phyloP scores from a whole-genome alignment of 1,140 invertebrate species.

The Bemisia tabaci region DNA sequence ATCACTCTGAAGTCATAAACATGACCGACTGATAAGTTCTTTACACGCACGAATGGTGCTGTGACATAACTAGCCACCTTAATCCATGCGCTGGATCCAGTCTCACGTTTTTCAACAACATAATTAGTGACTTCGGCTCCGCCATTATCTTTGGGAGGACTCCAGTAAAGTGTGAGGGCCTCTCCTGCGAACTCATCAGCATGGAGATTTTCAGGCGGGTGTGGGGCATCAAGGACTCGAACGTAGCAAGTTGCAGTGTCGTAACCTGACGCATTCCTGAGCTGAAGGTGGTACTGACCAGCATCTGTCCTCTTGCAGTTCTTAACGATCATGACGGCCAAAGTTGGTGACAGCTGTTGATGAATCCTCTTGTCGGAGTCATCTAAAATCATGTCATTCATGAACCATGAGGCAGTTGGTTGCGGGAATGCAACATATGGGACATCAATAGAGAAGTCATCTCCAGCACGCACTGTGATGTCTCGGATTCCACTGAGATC shows the following conservation, averaged over 20 bases:
- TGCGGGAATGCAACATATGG: slow-evolving; percentile 91
- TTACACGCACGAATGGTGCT: slow-evolving; percentile 71
- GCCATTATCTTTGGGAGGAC: slow-evolving; percentile 88
- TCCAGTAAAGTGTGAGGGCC: slow-evolving; percentile 88
- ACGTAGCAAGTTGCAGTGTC: slow-evolving; percentile 91
- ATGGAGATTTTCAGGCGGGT: slow-evolving; percentile 68
- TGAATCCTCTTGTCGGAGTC: slow-evolving; percentile 60
- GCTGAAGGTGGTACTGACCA: slow-evolving; percentile 81
- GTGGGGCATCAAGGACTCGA: slow-evolving; percentile 80
- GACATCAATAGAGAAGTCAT: slow-evolving; percentile 92
- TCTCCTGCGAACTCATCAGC: slow-evolving; percentile 93
- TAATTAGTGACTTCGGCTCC: slow-evolving; percentile 93
- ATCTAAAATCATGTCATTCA: slow-evolving; percentile 63
- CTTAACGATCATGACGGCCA: slow-evolving; percentile 74
- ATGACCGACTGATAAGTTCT: slow-evolving; percentile 77
- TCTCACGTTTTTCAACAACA: slow-evolving; percentile 87
- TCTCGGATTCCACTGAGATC: slow-evolving; percentile 84
- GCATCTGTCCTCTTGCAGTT: slow-evolving; percentile 81
- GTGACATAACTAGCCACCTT: slow-evolving; percentile 76
- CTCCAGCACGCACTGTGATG: slow-evolving; percentile 90
- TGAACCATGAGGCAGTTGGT: slow-evolving; percentile 86
- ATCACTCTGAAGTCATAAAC: slow-evolving; percentile 96
- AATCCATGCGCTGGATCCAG: slow-evolving; percentile 63
- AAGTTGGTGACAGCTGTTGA: slow-evolving; percentile 69
- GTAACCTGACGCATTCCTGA: slow-evolving; percentile 88